phyloP scores from a whole-genome alignment of 35 echinoderm and acorn worm genomes.

The Ophiothrix spiculata region DNA sequence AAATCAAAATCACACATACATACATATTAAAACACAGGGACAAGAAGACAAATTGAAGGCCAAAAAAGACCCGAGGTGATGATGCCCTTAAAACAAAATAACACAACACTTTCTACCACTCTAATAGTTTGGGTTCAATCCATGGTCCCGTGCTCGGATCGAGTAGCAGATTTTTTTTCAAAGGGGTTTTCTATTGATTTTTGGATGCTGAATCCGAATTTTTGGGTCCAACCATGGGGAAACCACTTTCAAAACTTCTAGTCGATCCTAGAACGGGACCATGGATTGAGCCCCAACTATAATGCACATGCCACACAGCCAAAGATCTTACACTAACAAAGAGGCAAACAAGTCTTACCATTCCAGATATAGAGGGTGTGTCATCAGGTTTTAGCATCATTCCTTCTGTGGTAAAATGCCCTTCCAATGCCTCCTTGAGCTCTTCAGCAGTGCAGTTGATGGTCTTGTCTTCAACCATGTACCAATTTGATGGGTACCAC shows the following conservation, averaged over 20 bases:
- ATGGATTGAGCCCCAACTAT: too few relatives aligned
- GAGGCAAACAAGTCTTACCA: too few relatives aligned
- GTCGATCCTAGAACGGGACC: too few relatives aligned
- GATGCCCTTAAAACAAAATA: not conserved
- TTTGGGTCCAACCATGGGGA: too few relatives aligned
- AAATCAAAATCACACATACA: constrained; percentile 67
- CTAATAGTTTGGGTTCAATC: too few relatives aligned
- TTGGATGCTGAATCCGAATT: too few relatives aligned
- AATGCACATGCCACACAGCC: too few relatives aligned
- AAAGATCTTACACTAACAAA: too few relatives aligned
- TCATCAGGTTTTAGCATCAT: constrained; percentile 94
- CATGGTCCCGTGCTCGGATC: too few relatives aligned
- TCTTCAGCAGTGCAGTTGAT: constrained; percentile 81
- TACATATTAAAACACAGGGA: constrained; percentile 74
- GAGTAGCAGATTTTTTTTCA: too few relatives aligned
- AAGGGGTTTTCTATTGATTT: not conserved
- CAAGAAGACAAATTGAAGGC: constrained; percentile 34
- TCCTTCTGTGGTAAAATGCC: constrained; percentile 84
- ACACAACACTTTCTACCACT: not conserved
- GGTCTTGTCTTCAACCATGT: constrained; percentile 43
- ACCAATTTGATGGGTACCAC: constrained; percentile 99
- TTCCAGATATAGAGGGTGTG: constrained; percentile 81
- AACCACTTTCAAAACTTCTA: too few relatives aligned
- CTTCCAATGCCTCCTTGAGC: constrained; percentile 77
- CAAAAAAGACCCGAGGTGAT: too few relatives aligned